Evolutionary conservation across 1,140 invertebrate species (phyloP), one percentile per base, ranked within the genome.

Genomic region (Caerostris darwini): DNA sequence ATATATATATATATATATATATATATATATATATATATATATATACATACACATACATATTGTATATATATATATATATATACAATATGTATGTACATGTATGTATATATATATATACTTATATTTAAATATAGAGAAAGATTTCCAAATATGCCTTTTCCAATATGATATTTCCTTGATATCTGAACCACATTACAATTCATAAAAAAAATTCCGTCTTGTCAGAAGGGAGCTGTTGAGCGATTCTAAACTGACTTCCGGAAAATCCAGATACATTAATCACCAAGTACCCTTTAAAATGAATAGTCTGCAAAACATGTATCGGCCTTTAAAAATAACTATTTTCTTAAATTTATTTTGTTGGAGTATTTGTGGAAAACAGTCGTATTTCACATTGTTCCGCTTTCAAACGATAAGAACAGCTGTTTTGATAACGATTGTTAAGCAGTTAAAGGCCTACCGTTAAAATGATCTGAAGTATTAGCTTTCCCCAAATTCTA

Each of bases 391-490:
- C 85, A 87, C 58, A 19, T 61, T 14, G 12, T n/a, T 50, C 64
- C 34, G 5, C 59, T 3, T 87, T 87, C 12, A 87, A 87, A 87
- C 34, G 85, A 87, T 87, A 64, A 64, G 34, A 87, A 64, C 85
- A 87, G 85, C 85, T 87, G 85, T 87, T 87, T 87, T 59, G 85
- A 87, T 87, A 87, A 87, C 85, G 85, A 87, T 87, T 87, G 59
- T 64, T 87, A 61, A 87, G 85, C 57, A 87, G 57, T 87, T 53
- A 87, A 87, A 64, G n/a, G 59, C 58, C 59, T 87, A 50, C 57
- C 2, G 14, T 34, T 87, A n/a, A 61, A 87, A 64, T 61, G 85
- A 87, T 61, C 57, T 19, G 50, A 61, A 64, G 64, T 87, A 61
- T 87, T 14, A 64, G 85, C n/a, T 87, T 87, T 87, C 8, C 8